These are phyloP conservation scores for Mamestra brassicae DNA, from an alignment of 2,888 invertebrate species.

Conservation along the genomic window DNA sequence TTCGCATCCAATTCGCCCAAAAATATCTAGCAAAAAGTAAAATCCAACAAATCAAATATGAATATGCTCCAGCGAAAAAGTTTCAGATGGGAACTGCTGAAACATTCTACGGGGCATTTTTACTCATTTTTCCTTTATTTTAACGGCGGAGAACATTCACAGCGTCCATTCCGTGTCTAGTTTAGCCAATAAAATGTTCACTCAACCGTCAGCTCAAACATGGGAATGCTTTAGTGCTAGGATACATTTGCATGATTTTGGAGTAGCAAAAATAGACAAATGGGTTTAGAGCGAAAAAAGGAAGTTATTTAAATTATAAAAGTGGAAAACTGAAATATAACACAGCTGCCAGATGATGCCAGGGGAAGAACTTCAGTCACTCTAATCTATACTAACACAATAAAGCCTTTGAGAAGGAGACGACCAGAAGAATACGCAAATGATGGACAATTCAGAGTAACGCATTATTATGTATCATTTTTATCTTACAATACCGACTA, in stretches of 20 bases:
- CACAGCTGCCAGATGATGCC: not conserved
- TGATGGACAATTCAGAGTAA: not conserved
- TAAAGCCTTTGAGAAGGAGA: too few relatives aligned
- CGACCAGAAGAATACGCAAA: too few relatives aligned
- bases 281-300: not conserved
- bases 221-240: not conserved
- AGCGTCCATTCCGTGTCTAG: conserved; percentile 7
- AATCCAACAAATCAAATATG: conserved; percentile 16
- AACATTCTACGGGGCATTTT: not conserved
- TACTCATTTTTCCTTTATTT: not conserved
- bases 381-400: not conserved
- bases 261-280: not conserved
- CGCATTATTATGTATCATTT: conserved; percentile 11
- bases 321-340: not conserved
- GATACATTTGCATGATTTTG: not conserved
- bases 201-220: conserved; percentile 5
- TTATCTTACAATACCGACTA: conserved; percentile 24
- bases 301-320: not conserved
- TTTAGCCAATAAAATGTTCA: not conserved
- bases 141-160: not conserved
- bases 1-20: not conserved
- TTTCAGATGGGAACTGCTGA: not conserved
- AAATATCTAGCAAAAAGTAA: not conserved
- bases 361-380: not conserved
- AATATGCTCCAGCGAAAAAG: not conserved